Evolutionary conservation across 1,140 invertebrate species (phyloP).

Genomic region (Calycopis cecrops): DNA sequence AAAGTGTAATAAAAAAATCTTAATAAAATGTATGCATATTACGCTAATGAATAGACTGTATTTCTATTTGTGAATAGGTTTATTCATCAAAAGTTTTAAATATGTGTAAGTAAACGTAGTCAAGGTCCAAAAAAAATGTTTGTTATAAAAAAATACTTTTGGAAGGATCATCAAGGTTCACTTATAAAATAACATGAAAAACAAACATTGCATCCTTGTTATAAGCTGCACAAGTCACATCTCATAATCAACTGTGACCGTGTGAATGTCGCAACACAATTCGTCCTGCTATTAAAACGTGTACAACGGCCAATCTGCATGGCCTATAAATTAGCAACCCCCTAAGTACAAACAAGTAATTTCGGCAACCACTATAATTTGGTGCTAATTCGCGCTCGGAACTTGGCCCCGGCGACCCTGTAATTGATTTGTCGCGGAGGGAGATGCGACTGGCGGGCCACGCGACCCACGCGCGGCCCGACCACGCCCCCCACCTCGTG

Average conservation of each 20-base stretch:
- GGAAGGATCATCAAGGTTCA: no score
- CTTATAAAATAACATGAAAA: no score
- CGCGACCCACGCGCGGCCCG: slow-evolving; percentile 30
- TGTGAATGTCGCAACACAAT: slow-evolving; percentile 20
- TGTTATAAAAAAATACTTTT: no score
- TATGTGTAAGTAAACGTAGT: no score
- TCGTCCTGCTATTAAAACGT: slow-evolving; percentile 2
- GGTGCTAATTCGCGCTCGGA: slow-evolving; percentile 58
- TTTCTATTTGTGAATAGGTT: no score
- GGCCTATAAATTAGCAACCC: slow-evolving; percentile 56
- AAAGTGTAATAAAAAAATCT: neutral
- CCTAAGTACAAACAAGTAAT: slow-evolving; percentile 59
- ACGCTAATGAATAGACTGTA: no score
- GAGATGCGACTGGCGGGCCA: slow-evolving; percentile 29
- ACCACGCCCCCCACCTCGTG: slow-evolving; percentile 40
- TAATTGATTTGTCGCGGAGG: slow-evolving; percentile 67
- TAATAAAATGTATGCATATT: no score
- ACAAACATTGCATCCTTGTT: no score
- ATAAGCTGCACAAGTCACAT: no score
- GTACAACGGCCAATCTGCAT: slow-evolving; percentile 8
- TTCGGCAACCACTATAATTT: slow-evolving; percentile 57
- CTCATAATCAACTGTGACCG: slow-evolving; percentile 15
- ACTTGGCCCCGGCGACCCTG: slow-evolving; percentile 50
- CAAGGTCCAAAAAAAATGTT: no score
- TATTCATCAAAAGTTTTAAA: no score